Evolutionary conservation across 2,797 vertebrate genomes (phyloP), one percentile per base, ranked within the genome.

Genomic region (Iguana delicatissima): DNA sequence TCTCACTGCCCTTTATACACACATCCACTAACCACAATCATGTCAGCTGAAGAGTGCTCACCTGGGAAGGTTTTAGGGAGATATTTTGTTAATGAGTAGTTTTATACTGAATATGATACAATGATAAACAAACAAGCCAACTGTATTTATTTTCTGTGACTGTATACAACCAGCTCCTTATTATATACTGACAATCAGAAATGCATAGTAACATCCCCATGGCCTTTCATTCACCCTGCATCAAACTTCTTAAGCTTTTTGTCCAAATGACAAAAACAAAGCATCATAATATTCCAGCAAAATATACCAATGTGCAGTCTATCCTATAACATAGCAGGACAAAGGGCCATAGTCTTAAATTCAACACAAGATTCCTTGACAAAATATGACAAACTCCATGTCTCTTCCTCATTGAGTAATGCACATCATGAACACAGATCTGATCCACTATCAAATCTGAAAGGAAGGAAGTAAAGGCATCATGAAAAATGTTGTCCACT

Each of bases 361-460:
- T 94, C 88, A 92, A 94, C 46, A 90, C 12, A 93, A 3, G 59
- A 50, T 85, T 87, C 55, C 91, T 94, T 93, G 86, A 82, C 83
- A 84, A 86, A 93, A 91, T 50, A 77, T 32, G 55, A 89, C 81
- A 80, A 64, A 38, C 38, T 86, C 84, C 81, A 67, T 1, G 73
- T 69, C 3, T 46, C 12, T 88, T 7, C 9, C 18, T 87, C 55
- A 16, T 90, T 88, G 90, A 92, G 46, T 89, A 89, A 85, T 8
- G n/a, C 29, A 16, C 6, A 22, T 91, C 89, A 88, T 73, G 64
- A 91, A 74, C 29, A 35, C 18, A 13, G 85, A 85, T 83, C 89
- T 94, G 90, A 89, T 22, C 89, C 91, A 88, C 93, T 83, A 84
- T 9, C 10, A 95, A 91, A 82, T 80, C 86, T 94, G 82, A 85